These are phyloP conservation scores for Eclectus roratus DNA, from an alignment of 2,113 vertebrate species.

Conservation along the genomic window DNA sequence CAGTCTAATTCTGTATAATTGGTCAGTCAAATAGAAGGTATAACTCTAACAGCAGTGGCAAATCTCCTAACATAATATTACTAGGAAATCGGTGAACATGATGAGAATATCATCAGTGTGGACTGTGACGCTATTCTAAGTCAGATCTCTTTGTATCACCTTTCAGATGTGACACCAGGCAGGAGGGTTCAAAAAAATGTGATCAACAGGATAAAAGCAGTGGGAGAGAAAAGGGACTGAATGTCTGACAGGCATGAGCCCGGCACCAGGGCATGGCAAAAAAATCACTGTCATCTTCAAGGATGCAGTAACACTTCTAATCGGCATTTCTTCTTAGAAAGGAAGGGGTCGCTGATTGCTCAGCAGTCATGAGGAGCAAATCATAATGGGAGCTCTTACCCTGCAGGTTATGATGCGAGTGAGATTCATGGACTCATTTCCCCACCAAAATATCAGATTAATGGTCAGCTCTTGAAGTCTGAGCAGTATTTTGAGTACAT, in stretches of 20 bases:
- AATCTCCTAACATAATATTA: neutral
- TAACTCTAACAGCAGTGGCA: neutral
- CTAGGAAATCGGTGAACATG: neutral
- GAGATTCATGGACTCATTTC: neutral
- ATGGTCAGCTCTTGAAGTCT: neutral
- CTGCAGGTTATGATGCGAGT: neutral
- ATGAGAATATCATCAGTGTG: neutral
- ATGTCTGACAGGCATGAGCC: neutral
- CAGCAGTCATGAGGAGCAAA: neutral
- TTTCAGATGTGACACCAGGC: neutral
- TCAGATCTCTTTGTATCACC: neutral
- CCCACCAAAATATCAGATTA: neutral
- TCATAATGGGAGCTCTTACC: neutral
- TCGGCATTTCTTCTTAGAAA: neutral
- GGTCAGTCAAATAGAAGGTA: neutral
- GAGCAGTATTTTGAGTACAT: neutral
- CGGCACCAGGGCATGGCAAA: neutral
- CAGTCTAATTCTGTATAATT: neutral
- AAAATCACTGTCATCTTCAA: neutral
- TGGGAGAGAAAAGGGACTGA: neutral
- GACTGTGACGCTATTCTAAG: neutral
- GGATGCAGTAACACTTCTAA: neutral
- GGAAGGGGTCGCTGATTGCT: neutral
- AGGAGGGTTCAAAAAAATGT: neutral
- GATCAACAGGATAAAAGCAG: neutral